Conservation (phyloP, 2,888 invertebrate species). For the Rhamphomyia laevipes region DNA sequence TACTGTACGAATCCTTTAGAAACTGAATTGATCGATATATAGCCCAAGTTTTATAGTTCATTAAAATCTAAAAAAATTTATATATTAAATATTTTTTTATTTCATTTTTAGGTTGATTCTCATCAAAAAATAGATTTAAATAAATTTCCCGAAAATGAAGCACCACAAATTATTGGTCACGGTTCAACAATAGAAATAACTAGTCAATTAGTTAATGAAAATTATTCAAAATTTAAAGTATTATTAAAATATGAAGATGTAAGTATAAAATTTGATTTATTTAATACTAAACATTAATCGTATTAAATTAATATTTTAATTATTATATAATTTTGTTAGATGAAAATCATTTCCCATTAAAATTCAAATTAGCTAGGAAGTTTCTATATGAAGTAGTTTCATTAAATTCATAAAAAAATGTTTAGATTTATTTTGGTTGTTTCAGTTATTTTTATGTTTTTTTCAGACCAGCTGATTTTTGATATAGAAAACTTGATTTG, state of each 20-base stretch:
- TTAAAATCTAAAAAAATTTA: too few relatives aligned
- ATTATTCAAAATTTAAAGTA: conserved; percentile 25
- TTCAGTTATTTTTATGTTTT: too few relatives aligned
- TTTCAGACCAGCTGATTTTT: too few relatives aligned
- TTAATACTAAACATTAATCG: background rate
- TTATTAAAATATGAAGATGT: conserved; percentile 39
- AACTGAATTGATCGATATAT: too few relatives aligned
- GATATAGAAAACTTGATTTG: too few relatives aligned
- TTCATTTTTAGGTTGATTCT: conserved; percentile 27
- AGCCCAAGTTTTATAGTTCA: too few relatives aligned
- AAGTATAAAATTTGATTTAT: conserved; percentile 16
- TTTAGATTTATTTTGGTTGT: too few relatives aligned
- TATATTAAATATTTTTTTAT: conserved; percentile 4
- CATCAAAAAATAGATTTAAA: conserved; percentile 22
- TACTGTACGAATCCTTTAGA: too few relatives aligned
- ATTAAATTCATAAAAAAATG: too few relatives aligned
- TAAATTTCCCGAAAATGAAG: conserved; percentile 33
- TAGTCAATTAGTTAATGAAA: conserved; percentile 2
- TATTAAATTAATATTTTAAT: background rate
- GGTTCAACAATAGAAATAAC: conserved; percentile 17
- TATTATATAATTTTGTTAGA: background rate
- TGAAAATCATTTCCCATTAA: too few relatives aligned
- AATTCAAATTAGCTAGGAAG: background rate
- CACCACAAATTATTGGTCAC: conserved; percentile 29
- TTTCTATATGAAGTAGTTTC: too few relatives aligned